Conservation (phyloP, 2,888 invertebrate genomes). For the Stenurella melanura region DNA sequence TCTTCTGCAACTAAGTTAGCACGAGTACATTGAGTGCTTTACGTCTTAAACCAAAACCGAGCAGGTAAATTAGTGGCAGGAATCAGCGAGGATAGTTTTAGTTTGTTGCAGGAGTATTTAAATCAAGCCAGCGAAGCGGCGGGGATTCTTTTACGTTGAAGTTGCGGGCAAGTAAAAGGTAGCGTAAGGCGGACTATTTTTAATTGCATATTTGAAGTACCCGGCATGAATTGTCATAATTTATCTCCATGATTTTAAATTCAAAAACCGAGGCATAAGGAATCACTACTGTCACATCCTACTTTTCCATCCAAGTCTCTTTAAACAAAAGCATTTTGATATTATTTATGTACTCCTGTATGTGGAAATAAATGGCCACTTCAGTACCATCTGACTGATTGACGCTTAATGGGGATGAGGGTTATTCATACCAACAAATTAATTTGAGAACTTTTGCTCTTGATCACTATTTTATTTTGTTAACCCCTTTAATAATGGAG, state of each 20-base stretch:
- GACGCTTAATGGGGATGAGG: too few species aligned
- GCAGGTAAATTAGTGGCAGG: conserved; percentile 17
- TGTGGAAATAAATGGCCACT: too few species aligned
- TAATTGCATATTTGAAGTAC: neutral
- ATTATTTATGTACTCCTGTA: too few species aligned
- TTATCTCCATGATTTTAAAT: neutral
- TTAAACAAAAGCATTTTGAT: too few species aligned
- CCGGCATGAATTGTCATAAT: neutral
- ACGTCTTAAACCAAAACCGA: conserved; percentile 17
- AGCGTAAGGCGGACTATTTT: neutral
- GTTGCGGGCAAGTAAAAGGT: neutral
- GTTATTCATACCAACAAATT: too few species aligned
- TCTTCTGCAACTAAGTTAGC: conserved; percentile 31
- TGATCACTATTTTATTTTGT: too few species aligned
- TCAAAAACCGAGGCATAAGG: too few species aligned
- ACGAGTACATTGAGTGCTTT: conserved; percentile 16
- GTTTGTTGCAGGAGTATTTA: conserved; percentile 26
- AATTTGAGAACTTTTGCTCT: too few species aligned
- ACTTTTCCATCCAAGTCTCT: too few species aligned
- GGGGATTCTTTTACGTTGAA: conserved; percentile 8
- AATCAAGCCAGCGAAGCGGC: conserved; percentile 18
- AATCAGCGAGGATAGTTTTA: conserved; percentile 12
- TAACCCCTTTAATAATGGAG: too few species aligned
- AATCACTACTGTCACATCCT: too few species aligned
- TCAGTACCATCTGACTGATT: too few species aligned